Base-by-base conservation (phyloP, 2,797 vertebrate species). In the Helicolenus hilgendorfi region DNA sequence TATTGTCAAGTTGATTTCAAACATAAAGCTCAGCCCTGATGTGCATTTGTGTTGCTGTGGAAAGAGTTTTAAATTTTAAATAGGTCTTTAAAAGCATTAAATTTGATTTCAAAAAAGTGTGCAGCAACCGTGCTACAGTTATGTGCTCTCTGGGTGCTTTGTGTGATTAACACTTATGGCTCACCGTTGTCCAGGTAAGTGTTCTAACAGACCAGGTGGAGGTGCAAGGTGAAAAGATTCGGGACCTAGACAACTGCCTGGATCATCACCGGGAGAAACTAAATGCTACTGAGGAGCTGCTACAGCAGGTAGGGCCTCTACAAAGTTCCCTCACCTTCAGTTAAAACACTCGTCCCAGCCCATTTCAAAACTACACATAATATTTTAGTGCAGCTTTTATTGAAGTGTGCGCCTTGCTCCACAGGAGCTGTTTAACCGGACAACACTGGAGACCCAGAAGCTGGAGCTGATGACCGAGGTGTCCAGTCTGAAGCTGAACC, bases 181-280 rank as follows among this genome's bases (percentile, higher is more conserved):
- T 72, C 9, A 2, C n/a, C 2, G 0, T 62, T 60, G 4, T 89
- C 2, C 89, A 99, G 99, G 98, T 99, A 0, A 99, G 99, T 4
- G 98, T 99, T 79, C 94, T 99, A 63, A 99, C 98, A 0, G 99
- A 99, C 95, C 99, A 99, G 94, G 98, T 99, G 65, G 99, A 99
- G 90, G 99, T 99, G 41, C 99, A 99, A 69, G 99, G 99, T 58
- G 99, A 99, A 89, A 99, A 99, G 97, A 99, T 99, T 79, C 97
- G 98, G 24, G 99, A 99, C 91, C 93, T 99, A 10, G 99, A 99
- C 81, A 98, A 96, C 62, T 99, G 98, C 86, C 97, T 99, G n/a
- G 98, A 99, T 75, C 98, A 98, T 83, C 98, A 99, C 92, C 96
- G 97, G 53, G 98, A 98, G 94, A 99, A 99, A 90, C 92, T 99